Evolutionary conservation across 2,888 invertebrate species (phyloP).

Genomic region (Lydus trimaculatus): DNA sequence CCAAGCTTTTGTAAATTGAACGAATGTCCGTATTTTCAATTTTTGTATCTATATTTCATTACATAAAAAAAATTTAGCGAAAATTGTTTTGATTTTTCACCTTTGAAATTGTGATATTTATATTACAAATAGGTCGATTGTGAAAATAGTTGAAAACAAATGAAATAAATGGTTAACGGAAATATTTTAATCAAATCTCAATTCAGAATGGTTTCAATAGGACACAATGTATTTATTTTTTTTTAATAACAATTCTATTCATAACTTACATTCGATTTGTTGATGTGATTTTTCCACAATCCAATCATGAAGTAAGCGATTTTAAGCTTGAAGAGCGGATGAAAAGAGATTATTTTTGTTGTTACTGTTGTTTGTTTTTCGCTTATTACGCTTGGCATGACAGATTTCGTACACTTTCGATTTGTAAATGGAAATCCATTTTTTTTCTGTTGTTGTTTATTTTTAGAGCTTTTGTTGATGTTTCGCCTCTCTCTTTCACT

Average conservation of each 20-base stretch:
- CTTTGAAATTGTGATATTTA: neutral
- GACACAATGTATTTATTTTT: no score
- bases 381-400: neutral
- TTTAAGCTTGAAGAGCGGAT: neutral
- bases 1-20: neutral
- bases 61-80: neutral
- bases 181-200: neutral
- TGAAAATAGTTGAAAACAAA: neutral
- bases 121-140: neutral
- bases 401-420: neutral
- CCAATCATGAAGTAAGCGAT: neutral
- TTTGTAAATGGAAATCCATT: conserved; percentile 5
- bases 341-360: neutral
- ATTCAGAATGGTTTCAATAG: neutral
- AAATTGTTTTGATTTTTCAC: neutral
- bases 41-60: neutral
- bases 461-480: neutral
- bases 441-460: neutral
- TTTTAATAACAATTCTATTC: neutral
- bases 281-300: neutral
- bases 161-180: neutral
- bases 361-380: neutral
- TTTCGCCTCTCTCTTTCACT: no score
- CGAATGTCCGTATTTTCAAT: neutral
- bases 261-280: neutral